Evolutionary conservation across 1,140 invertebrate genomes (phyloP).

Genomic region (Condylostylus longicornis): DNA sequence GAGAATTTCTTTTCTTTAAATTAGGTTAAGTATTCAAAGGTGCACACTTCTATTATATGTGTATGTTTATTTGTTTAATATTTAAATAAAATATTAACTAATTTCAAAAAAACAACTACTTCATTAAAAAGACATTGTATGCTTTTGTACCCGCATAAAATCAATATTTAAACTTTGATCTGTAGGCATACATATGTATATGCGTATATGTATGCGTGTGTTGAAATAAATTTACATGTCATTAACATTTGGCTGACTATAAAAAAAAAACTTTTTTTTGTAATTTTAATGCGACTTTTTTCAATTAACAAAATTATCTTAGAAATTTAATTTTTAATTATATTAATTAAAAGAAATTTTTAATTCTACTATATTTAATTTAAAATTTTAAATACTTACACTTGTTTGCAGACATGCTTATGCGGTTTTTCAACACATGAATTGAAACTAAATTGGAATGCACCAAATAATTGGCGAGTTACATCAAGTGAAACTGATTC

Average conservation of each 20-base stretch:
- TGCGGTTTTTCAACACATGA: constrained; percentile 38
- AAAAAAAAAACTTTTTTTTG: too few relatives aligned
- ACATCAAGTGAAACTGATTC: constrained; percentile 17
- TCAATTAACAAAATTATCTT: too few relatives aligned
- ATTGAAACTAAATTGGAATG: constrained; percentile 36
- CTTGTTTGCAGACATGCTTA: constrained; percentile 40
- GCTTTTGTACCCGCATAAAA: too few relatives aligned
- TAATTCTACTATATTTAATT: too few relatives aligned
- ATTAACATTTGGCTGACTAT: too few relatives aligned
- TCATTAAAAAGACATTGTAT: neutral
- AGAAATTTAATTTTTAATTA: constrained; percentile 1
- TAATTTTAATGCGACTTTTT: too few relatives aligned
- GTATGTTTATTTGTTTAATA: neutral
- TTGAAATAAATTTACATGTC: too few relatives aligned
- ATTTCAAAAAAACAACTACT: neutral
- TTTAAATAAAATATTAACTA: neutral
- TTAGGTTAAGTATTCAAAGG: neutral
- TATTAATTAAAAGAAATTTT: constrained; percentile 5
- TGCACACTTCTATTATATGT: too few relatives aligned
- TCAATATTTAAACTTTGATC: too few relatives aligned
- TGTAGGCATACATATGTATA: too few relatives aligned
- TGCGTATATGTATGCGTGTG: too few relatives aligned
- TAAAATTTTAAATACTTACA: too few relatives aligned
- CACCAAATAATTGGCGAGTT: constrained; percentile 27
- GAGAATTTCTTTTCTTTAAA: neutral